Evolutionary conservation across 1,140 invertebrate species (phyloP), one percentile per base, ranked within the genome.

Genomic region (Elysia chlorotica): DNA sequence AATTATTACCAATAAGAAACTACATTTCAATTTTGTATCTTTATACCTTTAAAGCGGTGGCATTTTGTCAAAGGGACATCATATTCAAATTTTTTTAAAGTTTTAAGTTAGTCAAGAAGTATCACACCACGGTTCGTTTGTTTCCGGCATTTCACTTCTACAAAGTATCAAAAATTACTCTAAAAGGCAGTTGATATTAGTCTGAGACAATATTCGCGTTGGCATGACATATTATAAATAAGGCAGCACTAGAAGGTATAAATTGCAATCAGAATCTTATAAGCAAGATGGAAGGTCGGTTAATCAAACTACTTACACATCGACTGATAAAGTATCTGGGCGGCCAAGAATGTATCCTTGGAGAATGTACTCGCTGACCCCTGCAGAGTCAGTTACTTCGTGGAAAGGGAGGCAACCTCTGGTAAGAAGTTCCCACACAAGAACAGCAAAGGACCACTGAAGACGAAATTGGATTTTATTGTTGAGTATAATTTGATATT

Each of bases 341-440:
- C 79, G 79, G 23, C 78, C 79, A 14, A 81, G 73, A 67, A 78
- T 53, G 65, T 76, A 80, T 2, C 79, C 74, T 21, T 77, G n/a
- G 0, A 76, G 36, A 14, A 81, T 33, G 35, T 73, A 77, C 5
- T 70, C 71, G 37, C 76, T 71, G 28, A 81, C 76, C 30, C 73
- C 41, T 35, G 53, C 25, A 28, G 66, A 65, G 94, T 92, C 67
- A 95, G 96, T 81, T 94, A 95, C 92, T 96, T 96, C 76, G 95
- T 92, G 91, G 85, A 99, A 99, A 66, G 98, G 98, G 88, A 98
- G 96, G 82, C 96, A 91, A 90, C 98, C 95, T 76, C 96, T 89
- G 0, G 96, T 99, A 21, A 95, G 93, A 76, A 99, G 89, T 86
- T 99, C 97, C 97, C 97, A 99, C 0, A 99, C 88, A 41, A 99